Evolutionary conservation across 2,888 invertebrate genomes (phyloP).

Genomic region (Plebejus anna): DNA sequence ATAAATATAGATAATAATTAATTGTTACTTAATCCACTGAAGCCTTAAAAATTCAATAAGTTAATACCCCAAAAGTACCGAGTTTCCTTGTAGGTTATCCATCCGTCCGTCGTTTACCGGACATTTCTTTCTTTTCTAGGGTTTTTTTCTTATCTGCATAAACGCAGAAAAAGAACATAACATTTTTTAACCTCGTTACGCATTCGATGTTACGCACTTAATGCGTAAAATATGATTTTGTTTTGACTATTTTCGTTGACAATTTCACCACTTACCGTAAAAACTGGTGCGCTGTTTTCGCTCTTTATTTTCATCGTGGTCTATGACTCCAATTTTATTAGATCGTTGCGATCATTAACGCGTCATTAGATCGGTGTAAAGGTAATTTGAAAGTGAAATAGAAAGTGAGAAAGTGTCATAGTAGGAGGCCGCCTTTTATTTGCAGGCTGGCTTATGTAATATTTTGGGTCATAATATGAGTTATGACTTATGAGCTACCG

Average conservation of each 20-base stretch:
- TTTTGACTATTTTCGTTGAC: not conserved
- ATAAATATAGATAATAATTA: not conserved
- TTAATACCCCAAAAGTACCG: not conserved
- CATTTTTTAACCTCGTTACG: not conserved
- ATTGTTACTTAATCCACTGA: not conserved
- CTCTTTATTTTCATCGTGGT: not conserved
- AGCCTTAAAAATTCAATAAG: not conserved
- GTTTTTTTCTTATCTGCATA: too few species aligned
- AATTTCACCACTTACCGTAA: not conserved
- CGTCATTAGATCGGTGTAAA: constrained; percentile 18
- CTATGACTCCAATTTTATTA: constrained; percentile 26
- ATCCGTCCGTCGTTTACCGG: not conserved
- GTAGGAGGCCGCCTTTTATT: not conserved
- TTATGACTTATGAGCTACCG: not conserved
- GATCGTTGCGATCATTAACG: constrained; percentile 28
- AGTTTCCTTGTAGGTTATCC: not conserved
- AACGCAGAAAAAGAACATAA: too few species aligned
- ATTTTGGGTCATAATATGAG: not conserved
- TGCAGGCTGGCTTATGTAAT: constrained; percentile 2
- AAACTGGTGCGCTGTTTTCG: not conserved
- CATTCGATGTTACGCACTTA: not conserved
- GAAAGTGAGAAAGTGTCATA: constrained; percentile 31
- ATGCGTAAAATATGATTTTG: not conserved
- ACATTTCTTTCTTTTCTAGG: not conserved
- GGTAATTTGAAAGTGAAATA: constrained; percentile 28